Base-by-base conservation (phyloP, 1,140 invertebrate genomes). In the Palaemon carinicauda region DNA sequence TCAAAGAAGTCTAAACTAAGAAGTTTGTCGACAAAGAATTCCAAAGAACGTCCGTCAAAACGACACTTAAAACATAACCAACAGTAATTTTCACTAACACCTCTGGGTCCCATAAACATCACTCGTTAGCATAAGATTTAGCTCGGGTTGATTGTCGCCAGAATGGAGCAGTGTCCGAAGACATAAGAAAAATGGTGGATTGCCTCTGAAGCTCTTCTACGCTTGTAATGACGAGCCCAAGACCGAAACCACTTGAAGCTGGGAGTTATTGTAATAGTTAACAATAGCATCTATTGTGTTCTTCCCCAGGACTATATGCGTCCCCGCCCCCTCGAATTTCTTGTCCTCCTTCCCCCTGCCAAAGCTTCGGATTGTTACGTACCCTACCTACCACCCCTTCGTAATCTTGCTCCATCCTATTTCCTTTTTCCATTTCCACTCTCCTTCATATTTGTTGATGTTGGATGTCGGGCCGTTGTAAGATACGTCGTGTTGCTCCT, bases 251-350 rank as follows among this genome's bases (percentile, higher is more conserved):
- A 74, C 81, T 82, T 82, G 81, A 82, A 74, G 51, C 29, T 54
- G 81, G 17, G 81, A 82, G 81, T 82, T 82, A 82, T 82, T 82
- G 81, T 82, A 75, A 56, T 53, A 82, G 81, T 82, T 82, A 54
- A 82, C 81, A 82, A 82, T 82, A 71, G 80, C 33, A 33, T 50
- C 77, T 79, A 79, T 79, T 79, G 77, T 79, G 77, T 79, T 29
- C n/a, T 50, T 41, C 24, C 52, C 77, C 69, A 41, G 33, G 80
- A 29, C n/a, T 17, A 10, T n/a, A 41, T 24, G 21, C 31, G 54
- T 27, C 54, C 54, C 79, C 29, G 33, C 60, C 78, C 31, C 29
- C 51, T 31, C 52, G 73, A 24, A 24, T 14, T 9, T n/a, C 60
- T 21, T 56, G n/a, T 31, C 29, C 60, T 24, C 60, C 79, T 21